phyloP scores from a whole-genome alignment of 2,888 invertebrate genomes.

The Brachyopa scutellaris region DNA sequence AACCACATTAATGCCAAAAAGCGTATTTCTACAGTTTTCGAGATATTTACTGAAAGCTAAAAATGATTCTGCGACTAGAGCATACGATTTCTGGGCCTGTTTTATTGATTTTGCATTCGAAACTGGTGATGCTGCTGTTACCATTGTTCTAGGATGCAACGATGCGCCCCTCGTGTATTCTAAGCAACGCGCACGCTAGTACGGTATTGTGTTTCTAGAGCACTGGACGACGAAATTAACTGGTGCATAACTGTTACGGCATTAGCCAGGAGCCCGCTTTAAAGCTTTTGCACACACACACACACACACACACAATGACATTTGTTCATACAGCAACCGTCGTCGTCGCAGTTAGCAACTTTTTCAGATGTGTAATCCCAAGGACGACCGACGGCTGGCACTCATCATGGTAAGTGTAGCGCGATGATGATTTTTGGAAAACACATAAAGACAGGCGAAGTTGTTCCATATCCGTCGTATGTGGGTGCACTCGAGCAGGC shows the following conservation, averaged over 20 bases:
- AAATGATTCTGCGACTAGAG: slow-evolving; percentile 13
- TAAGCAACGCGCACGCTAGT: not conserved
- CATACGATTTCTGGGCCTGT: not conserved
- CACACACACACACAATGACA: not conserved
- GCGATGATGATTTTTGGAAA: slow-evolving; percentile 62
- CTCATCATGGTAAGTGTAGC: slow-evolving; percentile 61
- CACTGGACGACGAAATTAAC: slow-evolving; percentile 61
- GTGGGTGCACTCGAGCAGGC: slow-evolving; percentile 37
- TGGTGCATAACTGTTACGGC: slow-evolving; percentile 65
- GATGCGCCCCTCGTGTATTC: not conserved
- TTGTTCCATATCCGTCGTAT: slow-evolving; percentile 53
- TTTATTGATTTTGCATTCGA: slow-evolving; percentile 51
- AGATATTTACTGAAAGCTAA: slow-evolving; percentile 35
- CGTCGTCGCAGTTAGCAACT: slow-evolving; percentile 17
- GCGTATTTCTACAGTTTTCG: slow-evolving; percentile 3
- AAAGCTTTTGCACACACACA: slow-evolving; percentile 4
- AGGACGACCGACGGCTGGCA: slow-evolving; percentile 58
- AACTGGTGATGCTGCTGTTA: slow-evolving; percentile 8
- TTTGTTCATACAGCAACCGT: not conserved
- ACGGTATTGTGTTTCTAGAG: slow-evolving; percentile 37
- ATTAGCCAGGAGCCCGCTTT: slow-evolving; percentile 32
- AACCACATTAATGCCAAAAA: slow-evolving; percentile 28
- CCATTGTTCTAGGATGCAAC: slow-evolving; percentile 28
- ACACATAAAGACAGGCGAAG: slow-evolving; percentile 44
- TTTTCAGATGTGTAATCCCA: slow-evolving; percentile 63